These are phyloP conservation scores for Ceratothoa steindachneri DNA, from an alignment of 2,888 invertebrate species.

Conservation along the genomic window DNA sequence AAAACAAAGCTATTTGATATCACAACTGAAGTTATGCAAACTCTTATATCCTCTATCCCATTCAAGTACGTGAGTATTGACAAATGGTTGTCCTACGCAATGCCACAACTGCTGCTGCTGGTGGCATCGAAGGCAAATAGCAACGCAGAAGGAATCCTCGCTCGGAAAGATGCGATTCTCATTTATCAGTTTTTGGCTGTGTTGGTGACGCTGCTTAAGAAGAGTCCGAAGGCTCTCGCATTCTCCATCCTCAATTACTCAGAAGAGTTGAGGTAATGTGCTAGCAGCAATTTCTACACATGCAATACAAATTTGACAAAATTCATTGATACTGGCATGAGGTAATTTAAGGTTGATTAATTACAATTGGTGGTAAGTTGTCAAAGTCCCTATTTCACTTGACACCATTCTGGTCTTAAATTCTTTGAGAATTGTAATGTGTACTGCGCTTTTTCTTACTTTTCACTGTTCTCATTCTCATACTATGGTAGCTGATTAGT, in stretches of 20 bases:
- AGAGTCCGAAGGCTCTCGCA: conserved; percentile 30
- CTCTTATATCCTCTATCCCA: too few relatives aligned
- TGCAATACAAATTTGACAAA: too few relatives aligned
- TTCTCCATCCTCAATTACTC: conserved; percentile 27
- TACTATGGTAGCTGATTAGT: too few relatives aligned
- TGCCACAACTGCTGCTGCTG: conserved; percentile 30
- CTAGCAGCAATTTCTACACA: background rate
- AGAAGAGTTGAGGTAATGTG: conserved; percentile 33
- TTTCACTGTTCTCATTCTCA: too few relatives aligned
- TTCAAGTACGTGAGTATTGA: conserved; percentile 32
- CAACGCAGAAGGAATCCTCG: background rate
- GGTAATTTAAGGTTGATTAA: too few relatives aligned
- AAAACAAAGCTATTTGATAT: too few relatives aligned
- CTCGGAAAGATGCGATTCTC: conserved; percentile 16
- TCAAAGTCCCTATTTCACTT: too few relatives aligned
- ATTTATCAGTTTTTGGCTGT: conserved; percentile 36
- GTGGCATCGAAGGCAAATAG: conserved; percentile 17
- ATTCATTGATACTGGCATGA: too few relatives aligned
- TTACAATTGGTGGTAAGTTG: too few relatives aligned
- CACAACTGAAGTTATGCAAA: too few relatives aligned
- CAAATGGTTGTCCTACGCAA: conserved; percentile 28
- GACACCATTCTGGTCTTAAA: too few relatives aligned
- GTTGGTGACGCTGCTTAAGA: conserved; percentile 23
- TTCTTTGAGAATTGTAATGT: background rate
- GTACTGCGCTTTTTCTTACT: too few relatives aligned